These are phyloP conservation scores for Dryococelus australis DNA, from an alignment of 2,888 invertebrate genomes.

Conservation along the genomic window DNA sequence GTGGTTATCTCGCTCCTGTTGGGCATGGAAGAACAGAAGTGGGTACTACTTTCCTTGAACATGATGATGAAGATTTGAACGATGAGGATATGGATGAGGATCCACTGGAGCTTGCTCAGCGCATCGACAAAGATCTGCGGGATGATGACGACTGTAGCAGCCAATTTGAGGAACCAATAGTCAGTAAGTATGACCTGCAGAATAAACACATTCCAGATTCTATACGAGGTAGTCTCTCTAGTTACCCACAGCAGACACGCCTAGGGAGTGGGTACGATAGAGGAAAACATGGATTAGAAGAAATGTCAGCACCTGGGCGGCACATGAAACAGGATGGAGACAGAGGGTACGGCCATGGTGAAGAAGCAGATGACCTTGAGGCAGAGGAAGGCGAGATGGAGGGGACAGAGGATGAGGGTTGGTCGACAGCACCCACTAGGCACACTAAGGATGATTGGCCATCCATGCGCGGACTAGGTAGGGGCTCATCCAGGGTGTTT, in stretches of 20 bases:
- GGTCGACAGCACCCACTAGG: neutral
- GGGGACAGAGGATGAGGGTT: neutral
- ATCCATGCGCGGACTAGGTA: constrained; percentile 23
- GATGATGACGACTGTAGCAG: neutral
- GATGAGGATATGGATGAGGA: neutral
- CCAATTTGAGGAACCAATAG: neutral
- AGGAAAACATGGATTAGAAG: constrained; percentile 42
- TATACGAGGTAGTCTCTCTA: neutral
- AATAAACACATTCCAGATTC: neutral
- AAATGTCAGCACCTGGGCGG: constrained; percentile 35
- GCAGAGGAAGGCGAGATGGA: constrained; percentile 37
- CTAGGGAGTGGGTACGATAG: constrained; percentile 52
- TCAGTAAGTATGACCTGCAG: neutral
- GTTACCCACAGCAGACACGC: neutral
- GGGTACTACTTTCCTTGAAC: neutral
- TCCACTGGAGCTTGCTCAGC: neutral
- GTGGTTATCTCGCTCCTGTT: neutral
- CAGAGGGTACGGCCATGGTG: constrained; percentile 40
- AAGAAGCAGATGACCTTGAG: constrained; percentile 25
- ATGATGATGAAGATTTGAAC: neutral
- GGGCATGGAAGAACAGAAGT: neutral
- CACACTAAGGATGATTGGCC: neutral
- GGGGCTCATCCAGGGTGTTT: constrained; percentile 35
- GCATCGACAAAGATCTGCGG: neutral
- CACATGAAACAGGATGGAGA: constrained; percentile 33